Base-by-base conservation (phyloP, 2,113 vertebrate genomes). In the Calcarius ornatus region DNA sequence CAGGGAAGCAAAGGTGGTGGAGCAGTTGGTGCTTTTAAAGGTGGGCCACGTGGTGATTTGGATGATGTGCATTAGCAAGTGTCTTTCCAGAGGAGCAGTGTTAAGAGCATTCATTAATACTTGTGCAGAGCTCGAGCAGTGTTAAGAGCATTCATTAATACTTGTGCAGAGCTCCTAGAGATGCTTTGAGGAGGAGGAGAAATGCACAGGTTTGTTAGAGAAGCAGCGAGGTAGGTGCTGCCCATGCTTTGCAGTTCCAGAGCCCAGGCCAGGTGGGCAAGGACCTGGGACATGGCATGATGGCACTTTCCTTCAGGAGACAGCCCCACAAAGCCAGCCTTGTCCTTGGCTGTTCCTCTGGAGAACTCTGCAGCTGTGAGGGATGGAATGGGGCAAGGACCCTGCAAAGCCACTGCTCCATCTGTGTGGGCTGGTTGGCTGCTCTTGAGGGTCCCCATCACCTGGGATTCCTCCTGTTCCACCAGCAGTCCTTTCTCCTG, bases 221-320 rank as follows among this genome's bases (percentile, higher is more conserved):
- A 11, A 64, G 69, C 57, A 47, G 45, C 21, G 28, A 66, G 69
- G 68, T 6, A 3, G 60, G 38, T 37, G 8, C 51, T 54, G n/a
- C 4, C 72, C 3, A 0, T 13, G 31, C 8, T 21, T 4, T 37
- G 28, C 69, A 31, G 35, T 3, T 42, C 25, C 43, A 14, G 43
- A 64, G 42, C 38, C 1, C 1, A 19, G 25, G 27, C 12, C 27
- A 0, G 0, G 10, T 68, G 78, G 12, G 45, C 16, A 2, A 23
- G 38, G 48, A 48, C 38, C 15, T 21, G 5, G 40, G 33, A 43
- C 4, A 0, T 1, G 35, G 38, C 5, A 0, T 1, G 28, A 3
- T 14, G 57, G 4, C 28, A 5, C 51, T 63, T 57, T 35, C 45
- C 17, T 42, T 56, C 45, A n/a, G 57, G 57, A 56, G 22, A 40